These are phyloP conservation scores for Lerema accius DNA, from an alignment of 1,140 invertebrate genomes.

Conservation along the genomic window DNA sequence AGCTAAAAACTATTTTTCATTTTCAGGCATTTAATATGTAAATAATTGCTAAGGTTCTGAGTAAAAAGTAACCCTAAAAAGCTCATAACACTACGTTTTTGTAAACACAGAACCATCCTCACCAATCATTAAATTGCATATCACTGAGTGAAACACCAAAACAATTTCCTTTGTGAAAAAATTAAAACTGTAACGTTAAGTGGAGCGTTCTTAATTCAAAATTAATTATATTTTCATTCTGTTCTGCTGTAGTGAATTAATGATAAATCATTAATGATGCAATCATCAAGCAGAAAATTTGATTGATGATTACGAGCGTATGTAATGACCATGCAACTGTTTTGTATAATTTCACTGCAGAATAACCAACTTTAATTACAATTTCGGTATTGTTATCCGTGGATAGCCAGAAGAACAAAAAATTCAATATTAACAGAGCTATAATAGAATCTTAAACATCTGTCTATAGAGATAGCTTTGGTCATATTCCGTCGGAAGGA, in stretches of 20 bases:
- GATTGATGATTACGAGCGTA: slow-evolving; percentile 22
- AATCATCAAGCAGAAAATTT: slow-evolving; percentile 28
- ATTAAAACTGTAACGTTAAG: slow-evolving; percentile 14
- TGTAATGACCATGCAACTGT: slow-evolving; percentile 18
- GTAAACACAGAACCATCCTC: neutral
- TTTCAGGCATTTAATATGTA: too few species aligned
- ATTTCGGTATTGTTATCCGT: too few species aligned
- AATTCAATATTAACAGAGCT: too few species aligned
- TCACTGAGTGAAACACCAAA: neutral
- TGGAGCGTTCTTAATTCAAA: slow-evolving; percentile 17
- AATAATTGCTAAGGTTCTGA: too few species aligned
- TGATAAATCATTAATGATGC: slow-evolving; percentile 31
- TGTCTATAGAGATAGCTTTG: too few species aligned
- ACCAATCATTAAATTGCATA: neutral
- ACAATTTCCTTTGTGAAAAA: slow-evolving; percentile 21
- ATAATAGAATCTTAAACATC: too few species aligned
- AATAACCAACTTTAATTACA: slow-evolving; percentile 1
- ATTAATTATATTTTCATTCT: slow-evolving; percentile 23
- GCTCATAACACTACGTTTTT: too few species aligned
- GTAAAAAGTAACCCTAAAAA: too few species aligned
- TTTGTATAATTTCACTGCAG: neutral
- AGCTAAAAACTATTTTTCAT: too few species aligned
- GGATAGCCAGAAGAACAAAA: too few species aligned
- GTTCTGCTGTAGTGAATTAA: slow-evolving; percentile 20
- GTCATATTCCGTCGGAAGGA: too few species aligned